These are phyloP conservation scores for Linurgus olivaceus DNA, from an alignment of 2,797 vertebrate species.

Conservation along the genomic window DNA sequence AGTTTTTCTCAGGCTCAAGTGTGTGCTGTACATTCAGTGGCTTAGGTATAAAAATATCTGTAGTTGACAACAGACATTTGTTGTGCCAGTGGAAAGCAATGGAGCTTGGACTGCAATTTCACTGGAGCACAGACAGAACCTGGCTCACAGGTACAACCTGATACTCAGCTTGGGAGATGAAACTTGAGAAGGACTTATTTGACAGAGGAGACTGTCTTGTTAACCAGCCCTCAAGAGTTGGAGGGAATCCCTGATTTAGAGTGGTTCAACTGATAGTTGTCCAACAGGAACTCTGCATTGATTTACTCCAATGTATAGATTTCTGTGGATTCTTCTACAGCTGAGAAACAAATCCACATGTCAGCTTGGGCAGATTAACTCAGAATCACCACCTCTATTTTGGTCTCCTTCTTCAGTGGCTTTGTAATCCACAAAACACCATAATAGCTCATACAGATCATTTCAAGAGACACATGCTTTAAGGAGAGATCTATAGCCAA, in stretches of 20 bases:
- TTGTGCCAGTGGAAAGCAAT: neutral
- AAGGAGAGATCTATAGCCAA: neutral
- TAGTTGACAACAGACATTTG: neutral
- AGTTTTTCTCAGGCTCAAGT: neutral
- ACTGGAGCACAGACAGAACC: neutral
- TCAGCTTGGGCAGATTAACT: neutral
- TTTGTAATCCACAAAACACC: slow-evolving; percentile 33
- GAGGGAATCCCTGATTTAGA: neutral
- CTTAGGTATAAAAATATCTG: neutral
- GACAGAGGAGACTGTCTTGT: neutral
- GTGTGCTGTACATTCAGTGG: neutral
- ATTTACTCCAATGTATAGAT: neutral
- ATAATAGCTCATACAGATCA: slow-evolving; percentile 21
- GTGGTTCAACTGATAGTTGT: neutral
- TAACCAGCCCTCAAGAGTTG: neutral
- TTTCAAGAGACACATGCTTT: neutral
- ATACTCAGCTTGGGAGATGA: neutral
- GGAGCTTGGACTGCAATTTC: neutral
- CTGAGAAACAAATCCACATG: neutral
- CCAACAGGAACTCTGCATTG: neutral
- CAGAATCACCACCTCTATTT: neutral
- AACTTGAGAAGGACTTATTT: neutral
- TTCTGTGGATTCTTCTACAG: neutral
- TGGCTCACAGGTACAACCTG: neutral
- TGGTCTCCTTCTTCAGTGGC: neutral